phyloP scores from a whole-genome alignment of 2,113 vertebrate genomes.

The Otolemur garnettii region DNA sequence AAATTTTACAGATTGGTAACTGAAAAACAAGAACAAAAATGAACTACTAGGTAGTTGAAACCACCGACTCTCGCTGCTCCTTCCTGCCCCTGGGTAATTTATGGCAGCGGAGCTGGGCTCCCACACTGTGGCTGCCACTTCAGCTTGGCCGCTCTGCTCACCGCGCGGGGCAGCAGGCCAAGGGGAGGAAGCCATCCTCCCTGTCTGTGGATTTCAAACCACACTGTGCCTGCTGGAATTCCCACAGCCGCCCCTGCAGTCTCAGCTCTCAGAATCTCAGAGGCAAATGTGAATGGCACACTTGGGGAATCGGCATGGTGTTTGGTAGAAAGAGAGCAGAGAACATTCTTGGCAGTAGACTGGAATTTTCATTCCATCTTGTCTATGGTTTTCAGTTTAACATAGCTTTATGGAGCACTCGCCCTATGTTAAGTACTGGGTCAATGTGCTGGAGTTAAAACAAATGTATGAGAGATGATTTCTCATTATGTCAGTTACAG shows the following conservation, averaged over 20 bases:
- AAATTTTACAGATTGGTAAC: conserved; percentile 83
- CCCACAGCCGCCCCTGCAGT: conserved; percentile 33
- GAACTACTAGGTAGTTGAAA: conserved; percentile 84
- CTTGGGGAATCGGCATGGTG: neutral
- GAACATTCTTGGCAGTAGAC: neutral
- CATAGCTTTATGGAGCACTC: neutral
- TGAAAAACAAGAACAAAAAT: conserved; percentile 86
- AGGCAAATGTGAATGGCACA: conserved; percentile 42
- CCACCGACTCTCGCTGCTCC: conserved; percentile 76
- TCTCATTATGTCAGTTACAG: neutral
- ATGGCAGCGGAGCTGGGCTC: conserved; percentile 71
- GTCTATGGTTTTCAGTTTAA: neutral
- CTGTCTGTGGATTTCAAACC: conserved; percentile 72
- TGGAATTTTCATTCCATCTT: neutral
- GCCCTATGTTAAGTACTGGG: neutral
- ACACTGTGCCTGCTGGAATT: conserved; percentile 63
- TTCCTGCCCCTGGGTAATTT: conserved; percentile 79
- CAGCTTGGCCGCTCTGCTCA: conserved; percentile 68
- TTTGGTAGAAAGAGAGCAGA: neutral
- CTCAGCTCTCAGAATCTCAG: conserved; percentile 37
- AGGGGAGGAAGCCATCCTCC: conserved; percentile 67
- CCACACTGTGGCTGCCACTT: conserved; percentile 73
- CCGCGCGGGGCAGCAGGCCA: conserved; percentile 65
- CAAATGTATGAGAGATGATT: neutral
- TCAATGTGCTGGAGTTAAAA: neutral